These are phyloP conservation scores for Nothocercus julius DNA, from an alignment of 2,113 vertebrate species.

Conservation along the genomic window DNA sequence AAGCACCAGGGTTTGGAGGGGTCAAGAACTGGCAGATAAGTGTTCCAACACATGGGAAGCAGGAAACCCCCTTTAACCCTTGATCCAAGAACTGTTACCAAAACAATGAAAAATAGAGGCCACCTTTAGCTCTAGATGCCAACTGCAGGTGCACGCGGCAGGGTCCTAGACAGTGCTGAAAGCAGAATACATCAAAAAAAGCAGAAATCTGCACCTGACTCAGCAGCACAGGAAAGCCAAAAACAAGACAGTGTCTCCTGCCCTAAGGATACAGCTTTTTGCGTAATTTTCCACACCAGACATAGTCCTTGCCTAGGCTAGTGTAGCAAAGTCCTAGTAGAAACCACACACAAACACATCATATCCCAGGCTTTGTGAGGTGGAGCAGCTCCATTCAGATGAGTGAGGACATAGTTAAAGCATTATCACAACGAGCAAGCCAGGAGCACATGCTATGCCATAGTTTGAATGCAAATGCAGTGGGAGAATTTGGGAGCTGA, in stretches of 20 bases:
- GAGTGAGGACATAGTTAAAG: accelerated
- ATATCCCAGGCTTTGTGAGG: neutral
- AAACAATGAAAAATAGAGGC: neutral
- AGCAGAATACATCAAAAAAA: neutral
- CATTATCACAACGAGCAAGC: neutral
- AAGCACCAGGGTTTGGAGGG: neutral
- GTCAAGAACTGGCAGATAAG: neutral
- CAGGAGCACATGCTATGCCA: neutral
- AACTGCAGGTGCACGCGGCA: neutral
- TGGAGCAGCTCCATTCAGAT: accelerated
- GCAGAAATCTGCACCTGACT: neutral
- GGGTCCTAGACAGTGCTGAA: neutral
- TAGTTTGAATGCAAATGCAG: neutral
- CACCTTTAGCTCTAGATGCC: neutral
- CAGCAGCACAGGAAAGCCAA: neutral
- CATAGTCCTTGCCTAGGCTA: neutral
- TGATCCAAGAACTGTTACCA: neutral
- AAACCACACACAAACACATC: neutral
- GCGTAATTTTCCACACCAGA: neutral
- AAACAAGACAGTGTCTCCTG: neutral
- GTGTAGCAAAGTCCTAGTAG: neutral
- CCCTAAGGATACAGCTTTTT: neutral
- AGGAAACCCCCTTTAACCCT: neutral
- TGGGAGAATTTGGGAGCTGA: neutral
- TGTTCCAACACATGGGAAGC: neutral